Evolutionary conservation across 2,797 vertebrate genomes (phyloP).

Genomic region (Mus minutoides): DNA sequence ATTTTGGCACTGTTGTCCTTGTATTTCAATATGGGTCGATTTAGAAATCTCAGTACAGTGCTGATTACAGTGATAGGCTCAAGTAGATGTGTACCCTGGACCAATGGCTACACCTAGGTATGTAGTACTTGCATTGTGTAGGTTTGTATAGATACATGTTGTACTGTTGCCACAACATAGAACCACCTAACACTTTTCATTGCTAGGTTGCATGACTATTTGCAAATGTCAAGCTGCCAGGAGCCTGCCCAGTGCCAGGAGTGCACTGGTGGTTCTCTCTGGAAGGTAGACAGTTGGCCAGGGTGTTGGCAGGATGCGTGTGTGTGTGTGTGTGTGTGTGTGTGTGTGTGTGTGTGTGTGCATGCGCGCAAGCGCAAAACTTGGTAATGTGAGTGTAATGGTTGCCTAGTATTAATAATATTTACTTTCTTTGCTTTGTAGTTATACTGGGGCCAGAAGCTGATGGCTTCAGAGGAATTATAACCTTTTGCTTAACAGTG

Average conservation of each 20-base stretch:
- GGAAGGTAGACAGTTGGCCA: no score
- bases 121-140: no score
- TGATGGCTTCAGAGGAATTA: no score
- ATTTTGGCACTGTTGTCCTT: neutral
- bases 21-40: neutral
- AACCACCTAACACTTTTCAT: no score
- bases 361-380: neutral
- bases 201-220: neutral
- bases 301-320: neutral
- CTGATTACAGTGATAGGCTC: neutral
- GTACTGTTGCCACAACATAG: neutral
- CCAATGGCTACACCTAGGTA: neutral
- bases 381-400: neutral
- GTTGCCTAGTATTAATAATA: neutral
- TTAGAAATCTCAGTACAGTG: rapidly evolving
- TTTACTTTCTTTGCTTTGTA: neutral
- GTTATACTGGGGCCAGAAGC: no score
- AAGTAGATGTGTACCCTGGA: neutral
- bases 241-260: no score
- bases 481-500: no score
- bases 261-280: no score
- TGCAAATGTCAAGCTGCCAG: neutral
- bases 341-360: no score
- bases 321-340: no score
- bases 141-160: neutral